These are phyloP conservation scores for Rhamnusium bicolor DNA, from an alignment of 2,888 invertebrate species.

Conservation along the genomic window DNA sequence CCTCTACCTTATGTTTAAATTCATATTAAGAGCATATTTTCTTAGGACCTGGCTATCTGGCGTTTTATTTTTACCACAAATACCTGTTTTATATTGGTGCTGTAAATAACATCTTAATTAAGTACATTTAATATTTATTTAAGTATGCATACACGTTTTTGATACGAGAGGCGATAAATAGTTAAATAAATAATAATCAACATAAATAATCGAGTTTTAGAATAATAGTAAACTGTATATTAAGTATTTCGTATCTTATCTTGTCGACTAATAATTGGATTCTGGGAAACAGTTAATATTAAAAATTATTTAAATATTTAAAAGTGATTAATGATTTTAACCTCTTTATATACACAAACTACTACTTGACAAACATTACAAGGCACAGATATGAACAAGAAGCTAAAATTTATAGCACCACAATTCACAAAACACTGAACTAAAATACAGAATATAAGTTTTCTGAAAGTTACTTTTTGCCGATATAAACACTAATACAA, in stretches of 20 bases:
- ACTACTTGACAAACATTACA: too few relatives aligned
- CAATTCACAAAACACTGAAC: too few relatives aligned
- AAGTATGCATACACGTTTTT: not conserved
- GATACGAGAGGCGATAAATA: not conserved
- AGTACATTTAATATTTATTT: not conserved
- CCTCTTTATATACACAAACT: too few relatives aligned
- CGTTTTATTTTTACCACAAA: not conserved
- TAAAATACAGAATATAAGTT: too few relatives aligned
- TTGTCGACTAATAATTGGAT: not conserved
- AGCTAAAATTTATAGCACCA: too few relatives aligned
- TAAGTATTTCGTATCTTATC: not conserved
- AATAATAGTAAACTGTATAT: too few relatives aligned
- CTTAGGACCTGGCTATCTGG: not conserved
- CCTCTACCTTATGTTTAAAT: conserved; percentile 5
- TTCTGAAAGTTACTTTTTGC: too few relatives aligned
- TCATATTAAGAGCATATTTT: conserved; percentile 18
- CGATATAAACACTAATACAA: too few relatives aligned
- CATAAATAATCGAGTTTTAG: not conserved
- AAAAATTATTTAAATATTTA: not conserved
- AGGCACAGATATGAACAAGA: too few relatives aligned
- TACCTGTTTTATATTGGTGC: conserved; percentile 1
- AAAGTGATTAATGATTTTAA: not conserved
- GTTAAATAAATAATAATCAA: not conserved
- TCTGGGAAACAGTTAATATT: not conserved
- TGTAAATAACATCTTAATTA: not conserved